A percentile compares a stretch with the other conserved stretches of the same genome.
These are phyloP conservation scores for Centropus unirufus DNA, from an alignment of 2,113 vertebrate species.

Conservation along the genomic window DNA sequence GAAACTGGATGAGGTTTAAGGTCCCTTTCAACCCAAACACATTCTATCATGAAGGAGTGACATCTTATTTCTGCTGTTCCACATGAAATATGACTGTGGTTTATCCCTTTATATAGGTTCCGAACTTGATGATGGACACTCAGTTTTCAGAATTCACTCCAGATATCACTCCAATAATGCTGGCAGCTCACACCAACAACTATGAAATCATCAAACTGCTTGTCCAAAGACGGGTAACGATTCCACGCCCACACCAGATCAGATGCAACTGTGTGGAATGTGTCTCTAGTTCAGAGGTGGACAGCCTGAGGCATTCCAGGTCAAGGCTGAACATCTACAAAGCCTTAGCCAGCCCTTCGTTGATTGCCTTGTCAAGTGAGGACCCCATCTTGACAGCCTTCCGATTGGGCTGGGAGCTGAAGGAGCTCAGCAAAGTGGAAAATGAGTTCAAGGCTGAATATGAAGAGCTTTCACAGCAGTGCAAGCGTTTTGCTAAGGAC, in stretches of 20 bases:
- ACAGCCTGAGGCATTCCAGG: conserved; percentile 94
- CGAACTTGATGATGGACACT: conserved; percentile 93
- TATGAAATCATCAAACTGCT: conserved; percentile 98
- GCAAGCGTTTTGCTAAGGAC: conserved; percentile 97
- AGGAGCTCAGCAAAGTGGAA: conserved; percentile 98
- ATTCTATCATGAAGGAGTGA: neutral
- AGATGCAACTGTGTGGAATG: conserved; percentile 97
- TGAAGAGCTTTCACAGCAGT: conserved; percentile 97
- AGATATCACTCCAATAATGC: conserved; percentile 97
- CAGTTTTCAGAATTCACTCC: conserved; percentile 99
- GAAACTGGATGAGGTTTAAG: no score
- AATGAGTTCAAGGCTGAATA: conserved; percentile 98
- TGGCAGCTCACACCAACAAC: conserved; percentile 99
- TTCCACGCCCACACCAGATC: conserved; percentile 96
- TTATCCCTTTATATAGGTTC: conserved; percentile 80
- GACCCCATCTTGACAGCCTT: conserved; percentile 92
- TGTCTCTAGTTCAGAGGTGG: conserved; percentile 95
- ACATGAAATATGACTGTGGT: neutral
- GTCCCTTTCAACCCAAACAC: no score
- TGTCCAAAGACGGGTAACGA: conserved; percentile 91
- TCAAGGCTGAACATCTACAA: conserved; percentile 97
- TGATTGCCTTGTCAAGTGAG: conserved; percentile 95
- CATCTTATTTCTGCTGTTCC: neutral
- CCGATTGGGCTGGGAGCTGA: conserved; percentile 95
- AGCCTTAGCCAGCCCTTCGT: conserved; percentile 92